These are phyloP conservation scores for Oriolus oriolus DNA, from an alignment of 2,113 vertebrate genomes.

Conservation along the genomic window DNA sequence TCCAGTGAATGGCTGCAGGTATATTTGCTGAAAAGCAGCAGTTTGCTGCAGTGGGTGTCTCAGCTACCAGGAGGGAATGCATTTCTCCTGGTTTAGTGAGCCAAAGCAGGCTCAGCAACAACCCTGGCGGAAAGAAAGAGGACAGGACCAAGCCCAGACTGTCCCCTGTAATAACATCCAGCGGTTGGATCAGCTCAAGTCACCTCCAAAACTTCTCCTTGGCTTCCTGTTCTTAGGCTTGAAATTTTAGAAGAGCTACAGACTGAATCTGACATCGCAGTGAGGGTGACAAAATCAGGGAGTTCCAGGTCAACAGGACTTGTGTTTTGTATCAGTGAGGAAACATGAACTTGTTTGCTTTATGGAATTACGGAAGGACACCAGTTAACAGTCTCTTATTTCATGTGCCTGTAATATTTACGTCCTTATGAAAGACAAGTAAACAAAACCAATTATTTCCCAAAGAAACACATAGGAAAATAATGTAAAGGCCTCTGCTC, in stretches of 20 bases:
- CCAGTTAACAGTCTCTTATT: neutral
- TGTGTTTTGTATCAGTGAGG: neutral
- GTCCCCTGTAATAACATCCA: neutral
- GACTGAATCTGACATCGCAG: neutral
- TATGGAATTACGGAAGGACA: neutral
- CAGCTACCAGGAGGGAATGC: neutral
- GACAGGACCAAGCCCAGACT: neutral
- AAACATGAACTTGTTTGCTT: neutral
- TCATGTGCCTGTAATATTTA: neutral
- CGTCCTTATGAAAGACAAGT: neutral
- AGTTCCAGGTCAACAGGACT: neutral
- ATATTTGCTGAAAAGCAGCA: neutral
- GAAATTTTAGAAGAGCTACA: neutral
- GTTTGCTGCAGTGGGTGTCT: neutral
- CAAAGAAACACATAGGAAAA: neutral
- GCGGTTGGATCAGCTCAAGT: neutral
- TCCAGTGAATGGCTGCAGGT: neutral
- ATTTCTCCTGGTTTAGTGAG: neutral
- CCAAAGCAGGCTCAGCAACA: neutral
- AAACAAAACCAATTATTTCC: neutral
- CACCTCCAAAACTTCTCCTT: neutral
- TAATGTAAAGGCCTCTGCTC: neutral
- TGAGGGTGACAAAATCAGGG: neutral
- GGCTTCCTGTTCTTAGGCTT: neutral
- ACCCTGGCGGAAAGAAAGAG: rapidly evolving